Base-by-base conservation (phyloP, 2,113 vertebrate species). In the Callorhinus ursinus region DNA sequence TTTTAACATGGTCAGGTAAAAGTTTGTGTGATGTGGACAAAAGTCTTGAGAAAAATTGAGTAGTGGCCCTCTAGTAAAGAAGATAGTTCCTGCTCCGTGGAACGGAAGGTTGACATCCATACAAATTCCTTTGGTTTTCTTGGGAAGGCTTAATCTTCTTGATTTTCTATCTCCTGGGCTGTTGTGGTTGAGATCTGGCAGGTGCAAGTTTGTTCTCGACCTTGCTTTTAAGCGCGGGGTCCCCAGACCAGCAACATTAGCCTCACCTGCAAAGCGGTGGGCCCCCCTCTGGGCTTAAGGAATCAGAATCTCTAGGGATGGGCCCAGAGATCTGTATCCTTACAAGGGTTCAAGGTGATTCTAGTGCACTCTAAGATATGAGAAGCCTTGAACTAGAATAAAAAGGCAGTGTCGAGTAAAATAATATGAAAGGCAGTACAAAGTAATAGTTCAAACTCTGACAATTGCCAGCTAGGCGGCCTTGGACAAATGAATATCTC, bases 111-210 rank as follows among this genome's bases (percentile, higher is more conserved):
- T 91, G 80, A 67, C 49, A 69, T 89, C n/a, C 49, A 15, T 9
- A 81, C 31, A 88, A 55, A 74, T 24, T 12, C 14, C 21, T 86
- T 84, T 39, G 65, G 22, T 81, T 92, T 97, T 74, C 83, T 31
- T 55, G 69, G 21, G 33, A 92, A 80, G 87, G 61, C 28, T 79
- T 92, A 51, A 80, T 9, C 46, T 79, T 97, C 46, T 80, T 97
- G 49, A 61, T 49, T 93, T 55, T 79, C 65, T 74, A 1, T 42
- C 46, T 76, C 46, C 31, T 88, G n/a, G 21, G 69, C 81, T 90
- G 3, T 61, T 24, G 42, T 67, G 61, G 24, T 36, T 96, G 84
- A 67, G n/a, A 59, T n/a, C 46, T 86, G 49, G 26, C 8, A 61
- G 22, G 21, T 77, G 4, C 49, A 85, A 42, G 7, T 83, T 94